Evolutionary conservation across 2,888 invertebrate species (phyloP).

Genomic region (Brenthis ino): DNA sequence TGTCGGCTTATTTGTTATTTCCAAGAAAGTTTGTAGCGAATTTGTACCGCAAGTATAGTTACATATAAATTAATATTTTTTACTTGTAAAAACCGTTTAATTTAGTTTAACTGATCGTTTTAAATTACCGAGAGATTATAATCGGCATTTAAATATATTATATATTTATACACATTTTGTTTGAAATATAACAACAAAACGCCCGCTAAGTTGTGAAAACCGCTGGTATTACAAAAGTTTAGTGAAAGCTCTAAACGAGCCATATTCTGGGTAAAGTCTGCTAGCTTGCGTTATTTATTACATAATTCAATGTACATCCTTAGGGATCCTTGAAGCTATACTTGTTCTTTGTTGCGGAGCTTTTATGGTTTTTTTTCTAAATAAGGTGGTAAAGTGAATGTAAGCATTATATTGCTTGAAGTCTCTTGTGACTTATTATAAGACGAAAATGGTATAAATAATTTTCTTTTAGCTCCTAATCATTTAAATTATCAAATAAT

Average conservation of each 20-base stretch:
- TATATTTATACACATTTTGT: too few species aligned
- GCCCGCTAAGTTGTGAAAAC: background rate
- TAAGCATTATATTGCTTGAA: background rate
- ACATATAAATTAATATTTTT: background rate
- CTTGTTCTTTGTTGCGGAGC: background rate
- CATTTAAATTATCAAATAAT: background rate
- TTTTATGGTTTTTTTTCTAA: slow-evolving; percentile 4
- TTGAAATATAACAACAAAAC: background rate
- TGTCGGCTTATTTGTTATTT: slow-evolving; percentile 7
- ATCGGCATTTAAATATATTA: too few species aligned
- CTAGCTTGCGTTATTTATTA: slow-evolving; percentile 13
- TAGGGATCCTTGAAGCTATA: background rate
- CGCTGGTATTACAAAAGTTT: slow-evolving; percentile 12
- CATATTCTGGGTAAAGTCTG: background rate
- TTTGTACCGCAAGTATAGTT: background rate
- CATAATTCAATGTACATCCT: slow-evolving; percentile 8
- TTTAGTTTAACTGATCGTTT: too few species aligned
- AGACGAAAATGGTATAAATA: background rate
- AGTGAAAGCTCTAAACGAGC: background rate
- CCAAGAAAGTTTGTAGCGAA: slow-evolving; percentile 5
- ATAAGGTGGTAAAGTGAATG: background rate
- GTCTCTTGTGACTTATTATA: background rate
- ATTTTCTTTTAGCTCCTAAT: too few species aligned
- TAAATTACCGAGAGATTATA: too few species aligned
- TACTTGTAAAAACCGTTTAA: too few species aligned